Percentiles rank a stretch among this genome's conserved stretches.
These are phyloP conservation scores for Triops cancriformis DNA, from an alignment of 1,140 invertebrate genomes.

Conservation along the genomic window DNA sequence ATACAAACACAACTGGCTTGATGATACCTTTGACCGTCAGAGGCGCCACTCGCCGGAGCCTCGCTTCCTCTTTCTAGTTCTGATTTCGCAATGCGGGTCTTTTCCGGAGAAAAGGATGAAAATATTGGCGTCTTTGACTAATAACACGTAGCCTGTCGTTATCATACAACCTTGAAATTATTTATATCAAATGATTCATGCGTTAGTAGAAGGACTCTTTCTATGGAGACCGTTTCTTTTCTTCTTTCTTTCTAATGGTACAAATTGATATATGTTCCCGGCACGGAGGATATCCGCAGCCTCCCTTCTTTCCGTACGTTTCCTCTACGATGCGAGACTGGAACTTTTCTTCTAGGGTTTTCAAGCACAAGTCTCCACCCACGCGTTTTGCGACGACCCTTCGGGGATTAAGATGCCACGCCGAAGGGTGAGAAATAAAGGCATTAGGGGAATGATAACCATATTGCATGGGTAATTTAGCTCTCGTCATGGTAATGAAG, in stretches of 20 bases:
- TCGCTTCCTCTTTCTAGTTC: neutral
- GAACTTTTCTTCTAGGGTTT: neutral
- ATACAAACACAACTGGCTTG: neutral
- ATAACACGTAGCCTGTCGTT: neutral
- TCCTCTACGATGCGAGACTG: neutral
- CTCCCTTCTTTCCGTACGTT: neutral
- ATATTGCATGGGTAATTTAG: neutral
- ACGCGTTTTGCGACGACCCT: neutral
- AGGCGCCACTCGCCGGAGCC: neutral
- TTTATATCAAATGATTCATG: neutral
- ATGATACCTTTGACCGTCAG: neutral
- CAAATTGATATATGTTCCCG: neutral
- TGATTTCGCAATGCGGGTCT: neutral
- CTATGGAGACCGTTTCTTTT: no score
- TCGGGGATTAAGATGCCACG: neutral
- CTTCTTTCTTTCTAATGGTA: no score
- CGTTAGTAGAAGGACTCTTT: neutral
- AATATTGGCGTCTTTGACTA: neutral
- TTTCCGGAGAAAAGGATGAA: neutral
- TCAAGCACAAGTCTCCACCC: neutral
- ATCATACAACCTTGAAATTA: neutral
- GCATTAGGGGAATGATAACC: neutral
- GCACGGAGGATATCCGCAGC: neutral
- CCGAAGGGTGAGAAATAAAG: neutral
- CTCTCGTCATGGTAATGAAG: neutral